Evolutionary conservation across 2,797 vertebrate species (phyloP), one percentile per base, ranked within the genome.

Genomic region (Sardinella longiceps): DNA sequence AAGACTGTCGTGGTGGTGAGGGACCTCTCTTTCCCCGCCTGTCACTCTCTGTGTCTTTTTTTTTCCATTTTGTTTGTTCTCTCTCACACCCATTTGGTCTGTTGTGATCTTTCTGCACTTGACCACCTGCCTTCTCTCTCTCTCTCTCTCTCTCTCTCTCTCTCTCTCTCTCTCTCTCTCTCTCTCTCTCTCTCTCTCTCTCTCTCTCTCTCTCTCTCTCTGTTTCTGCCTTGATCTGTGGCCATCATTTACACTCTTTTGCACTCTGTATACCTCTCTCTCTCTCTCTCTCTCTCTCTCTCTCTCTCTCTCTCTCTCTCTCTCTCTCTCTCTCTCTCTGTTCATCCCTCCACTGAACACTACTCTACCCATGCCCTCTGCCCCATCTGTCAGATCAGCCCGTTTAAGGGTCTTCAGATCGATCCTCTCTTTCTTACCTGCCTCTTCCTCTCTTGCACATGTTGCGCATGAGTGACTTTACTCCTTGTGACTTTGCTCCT

Each of bases 1-100:
- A 97, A 96, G 82, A 91, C 95, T 0, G 94, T 99, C 85, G 89
- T 98, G 50, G 94, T 92, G 80, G 98, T 99, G 91, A 5, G 94
- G 87, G 43, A 46, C 23, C 50, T 25, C 4, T 33, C 11, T 23
- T 33, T 7, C 28, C 25, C 45, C 15, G 30, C 37, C 37, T 39
- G 39, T 20, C 9, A 3, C 10, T 56, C 45, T 80, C 28, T 51
- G 20, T 87, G 86, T 82, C 43, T 80, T 77, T 80, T 5, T 15
- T n/a, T n/a, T n/a, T n/a, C n/a, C n/a, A n/a, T n/a, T n/a, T n/a
- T n/a, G n/a, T n/a, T n/a, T n/a, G n/a, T n/a, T n/a, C n/a, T n/a
- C n/a, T n/a, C n/a, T n/a, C n/a, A n/a, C n/a, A n/a, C n/a, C n/a
- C n/a, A n/a, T n/a, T n/a, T n/a, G n/a, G n/a, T n/a, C n/a, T n/a